Conservation (phyloP, 1,140 invertebrate genomes). For the Asbolus verrucosus region DNA sequence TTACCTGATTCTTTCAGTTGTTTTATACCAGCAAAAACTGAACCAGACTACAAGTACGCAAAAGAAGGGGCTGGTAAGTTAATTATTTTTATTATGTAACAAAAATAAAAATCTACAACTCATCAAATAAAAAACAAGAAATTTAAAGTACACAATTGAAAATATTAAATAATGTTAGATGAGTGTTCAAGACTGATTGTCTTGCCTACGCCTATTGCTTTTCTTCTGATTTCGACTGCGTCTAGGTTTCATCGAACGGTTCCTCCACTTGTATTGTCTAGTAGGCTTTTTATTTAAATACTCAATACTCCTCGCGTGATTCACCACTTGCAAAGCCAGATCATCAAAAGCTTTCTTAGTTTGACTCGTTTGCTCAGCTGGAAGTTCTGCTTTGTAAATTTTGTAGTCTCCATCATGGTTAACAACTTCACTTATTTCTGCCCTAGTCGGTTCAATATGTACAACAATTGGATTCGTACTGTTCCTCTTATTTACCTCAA, state of each 20-base stretch:
- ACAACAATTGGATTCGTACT: conserved; percentile 14
- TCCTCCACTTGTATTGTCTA: conserved; percentile 50
- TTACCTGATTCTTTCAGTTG: conserved; percentile 89
- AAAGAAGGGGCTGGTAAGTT: conserved; percentile 83
- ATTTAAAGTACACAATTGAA: too few relatives aligned
- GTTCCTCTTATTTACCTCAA: conserved; percentile 61
- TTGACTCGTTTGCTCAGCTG: conserved; percentile 28
- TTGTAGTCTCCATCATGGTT: conserved; percentile 42
- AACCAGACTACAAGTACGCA: conserved; percentile 86
- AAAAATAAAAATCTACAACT: too few relatives aligned
- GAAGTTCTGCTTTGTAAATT: conserved; percentile 54
- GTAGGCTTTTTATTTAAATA: conserved; percentile 52
- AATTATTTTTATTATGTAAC: too few relatives aligned
- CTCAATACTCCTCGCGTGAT: conserved; percentile 60
- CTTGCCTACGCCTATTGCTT: too few relatives aligned
- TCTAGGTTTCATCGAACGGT: conserved; percentile 10
- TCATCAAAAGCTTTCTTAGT: conserved; percentile 57
- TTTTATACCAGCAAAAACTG: conserved; percentile 83
- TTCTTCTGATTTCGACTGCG: conserved; percentile 40
- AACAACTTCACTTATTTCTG: conserved; percentile 41
- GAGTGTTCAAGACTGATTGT: too few relatives aligned
- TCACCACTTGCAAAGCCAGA: conserved; percentile 56
- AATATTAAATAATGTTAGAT: too few relatives aligned
- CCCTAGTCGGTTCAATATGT: conserved; percentile 51
- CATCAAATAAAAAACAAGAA: too few relatives aligned